Evolutionary conservation across 2,888 invertebrate genomes (phyloP).

Genomic region (Coenonympha arcania): DNA sequence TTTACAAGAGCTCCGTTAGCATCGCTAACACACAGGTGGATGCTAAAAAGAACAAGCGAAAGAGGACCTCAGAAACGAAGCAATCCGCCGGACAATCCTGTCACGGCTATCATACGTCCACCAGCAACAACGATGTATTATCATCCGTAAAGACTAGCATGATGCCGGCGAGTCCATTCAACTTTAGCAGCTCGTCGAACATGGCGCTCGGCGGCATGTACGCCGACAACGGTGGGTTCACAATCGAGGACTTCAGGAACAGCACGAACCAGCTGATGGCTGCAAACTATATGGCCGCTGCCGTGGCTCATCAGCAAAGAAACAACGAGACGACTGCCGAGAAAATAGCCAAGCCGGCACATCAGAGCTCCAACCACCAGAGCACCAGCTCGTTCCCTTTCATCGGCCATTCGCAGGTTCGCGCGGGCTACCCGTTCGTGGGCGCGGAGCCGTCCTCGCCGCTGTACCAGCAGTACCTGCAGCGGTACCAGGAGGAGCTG

Average conservation of each 20-base stretch:
- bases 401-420: constrained; percentile 74
- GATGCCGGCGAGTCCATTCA: constrained; percentile 88
- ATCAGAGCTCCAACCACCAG: constrained; percentile 57
- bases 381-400: constrained; percentile 73
- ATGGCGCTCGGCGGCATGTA: constrained; percentile 75
- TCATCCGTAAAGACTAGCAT: constrained; percentile 72
- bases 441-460: constrained; percentile 77
- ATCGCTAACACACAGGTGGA: constrained; percentile 42
- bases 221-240: constrained; percentile 78
- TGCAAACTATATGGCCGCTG: constrained; percentile 68
- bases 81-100: constrained; percentile 36
- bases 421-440: constrained; percentile 77
- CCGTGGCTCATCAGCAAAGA: constrained; percentile 63
- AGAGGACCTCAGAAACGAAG: constrained; percentile 51
- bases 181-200: constrained; percentile 82
- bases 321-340: constrained; percentile 51
- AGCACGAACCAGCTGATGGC: constrained; percentile 77
- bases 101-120: constrained; percentile 73
- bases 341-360: constrained; percentile 65
- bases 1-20: constrained; percentile 49
- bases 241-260: constrained; percentile 78
- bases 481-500: constrained; percentile 76
- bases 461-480: constrained; percentile 82
- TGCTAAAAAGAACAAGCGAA: constrained; percentile 54
- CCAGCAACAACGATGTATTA: constrained; percentile 71